Evolutionary conservation across 92 coral and sea anemone genomes (phyloP).

Genomic region (Hydrozoanthus gracilis): DNA sequence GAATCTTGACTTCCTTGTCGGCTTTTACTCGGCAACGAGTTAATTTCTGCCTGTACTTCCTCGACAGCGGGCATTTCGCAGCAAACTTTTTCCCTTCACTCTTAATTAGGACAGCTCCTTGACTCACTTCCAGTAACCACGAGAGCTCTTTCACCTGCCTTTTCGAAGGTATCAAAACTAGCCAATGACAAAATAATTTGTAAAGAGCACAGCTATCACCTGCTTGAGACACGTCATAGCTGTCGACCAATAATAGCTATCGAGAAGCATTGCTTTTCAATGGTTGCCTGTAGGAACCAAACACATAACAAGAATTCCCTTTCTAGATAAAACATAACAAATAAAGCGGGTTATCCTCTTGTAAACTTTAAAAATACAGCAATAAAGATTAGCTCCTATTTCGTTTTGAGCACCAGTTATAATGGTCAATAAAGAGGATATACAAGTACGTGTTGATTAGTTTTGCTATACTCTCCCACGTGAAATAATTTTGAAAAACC

Average conservation of each 20-base stretch:
- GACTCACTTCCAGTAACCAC: background rate
- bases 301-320: slow-evolving; percentile 2
- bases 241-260: slow-evolving; percentile 18
- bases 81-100: background rate
- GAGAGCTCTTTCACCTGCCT: slow-evolving; percentile 38
- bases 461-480: too few relatives aligned
- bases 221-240: background rate
- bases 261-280: slow-evolving; percentile 10
- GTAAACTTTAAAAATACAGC: background rate
- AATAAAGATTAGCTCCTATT: background rate
- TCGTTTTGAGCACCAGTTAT: too few relatives aligned
- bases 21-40: slow-evolving; percentile 19
- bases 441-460: too few relatives aligned
- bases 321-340: background rate
- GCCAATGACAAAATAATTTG: slow-evolving; percentile 8
- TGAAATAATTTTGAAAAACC: background rate
- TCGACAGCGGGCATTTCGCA: slow-evolving; percentile 32
- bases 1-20: slow-evolving; percentile 37
- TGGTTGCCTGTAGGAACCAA: slow-evolving; percentile 28
- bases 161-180: background rate
- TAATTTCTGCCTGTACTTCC: slow-evolving; percentile 24
- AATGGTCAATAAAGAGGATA: too few relatives aligned
- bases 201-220: slow-evolving; percentile 27
- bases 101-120: slow-evolving; percentile 3
- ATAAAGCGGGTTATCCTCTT: background rate